Conservation (phyloP, 2,888 invertebrate genomes). For the Metalampra italica region DNA sequence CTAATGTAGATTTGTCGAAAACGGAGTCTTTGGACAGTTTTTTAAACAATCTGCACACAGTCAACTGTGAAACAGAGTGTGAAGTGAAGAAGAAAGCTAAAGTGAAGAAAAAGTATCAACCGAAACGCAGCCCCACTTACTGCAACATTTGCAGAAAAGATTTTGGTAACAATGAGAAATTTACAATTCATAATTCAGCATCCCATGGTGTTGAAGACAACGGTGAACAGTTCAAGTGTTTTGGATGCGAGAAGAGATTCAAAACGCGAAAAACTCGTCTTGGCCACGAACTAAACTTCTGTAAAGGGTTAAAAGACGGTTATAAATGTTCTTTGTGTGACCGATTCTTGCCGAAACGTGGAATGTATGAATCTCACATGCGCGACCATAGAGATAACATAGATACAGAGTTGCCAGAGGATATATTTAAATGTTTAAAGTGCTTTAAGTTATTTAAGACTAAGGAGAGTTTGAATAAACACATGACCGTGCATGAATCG, state of each 20-base stretch:
- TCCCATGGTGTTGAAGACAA: constrained; percentile 47
- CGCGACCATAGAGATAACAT: constrained; percentile 46
- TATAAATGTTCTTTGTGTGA: constrained; percentile 55
- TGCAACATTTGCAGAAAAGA: constrained; percentile 54
- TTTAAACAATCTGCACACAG: constrained; percentile 17
- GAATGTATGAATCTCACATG: constrained; percentile 51
- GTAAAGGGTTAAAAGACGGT: constrained; percentile 56
- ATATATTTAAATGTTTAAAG: constrained; percentile 52
- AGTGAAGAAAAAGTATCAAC: constrained; percentile 28
- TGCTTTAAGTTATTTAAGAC: constrained; percentile 47
- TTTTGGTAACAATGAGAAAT: constrained; percentile 29
- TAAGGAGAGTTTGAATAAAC: constrained; percentile 39
- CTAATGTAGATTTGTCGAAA: constrained; percentile 10
- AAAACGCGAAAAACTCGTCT: constrained; percentile 42
- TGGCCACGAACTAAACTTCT: constrained; percentile 51
- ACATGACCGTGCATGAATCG: constrained; percentile 35
- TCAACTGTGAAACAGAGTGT: constrained; percentile 5
- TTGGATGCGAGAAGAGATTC: constrained; percentile 57
- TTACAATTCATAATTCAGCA: constrained; percentile 42
- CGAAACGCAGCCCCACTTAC: constrained; percentile 37
- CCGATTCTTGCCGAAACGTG: constrained; percentile 44
- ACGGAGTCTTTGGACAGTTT: constrained; percentile 14
- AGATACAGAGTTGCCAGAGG: constrained; percentile 35
- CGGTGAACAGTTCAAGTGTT: constrained; percentile 47
- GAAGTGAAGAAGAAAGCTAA: background rate